Evolutionary conservation across 2,113 vertebrate genomes (phyloP).

Genomic region (Sinocyclocheilus grahami): DNA sequence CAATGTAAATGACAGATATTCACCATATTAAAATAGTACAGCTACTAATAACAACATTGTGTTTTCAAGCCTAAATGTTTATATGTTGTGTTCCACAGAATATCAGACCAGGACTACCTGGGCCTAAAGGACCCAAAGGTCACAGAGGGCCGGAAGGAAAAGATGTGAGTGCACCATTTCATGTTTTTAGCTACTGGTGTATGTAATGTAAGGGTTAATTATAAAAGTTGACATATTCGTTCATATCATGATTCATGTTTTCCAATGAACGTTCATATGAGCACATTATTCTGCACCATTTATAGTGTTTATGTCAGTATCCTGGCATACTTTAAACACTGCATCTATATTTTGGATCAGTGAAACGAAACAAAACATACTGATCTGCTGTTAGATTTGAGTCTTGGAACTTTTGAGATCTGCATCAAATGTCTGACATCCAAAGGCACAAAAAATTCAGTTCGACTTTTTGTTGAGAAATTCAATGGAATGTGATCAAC

Average conservation of each 20-base stretch:
- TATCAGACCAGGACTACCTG: slow-evolving; percentile 60
- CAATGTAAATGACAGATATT: too few relatives aligned
- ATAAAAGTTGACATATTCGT: neutral
- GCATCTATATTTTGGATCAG: neutral
- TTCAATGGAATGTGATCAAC: slow-evolving; percentile 12
- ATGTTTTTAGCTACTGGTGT: neutral
- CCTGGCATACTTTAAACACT: neutral
- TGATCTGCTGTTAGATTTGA: neutral
- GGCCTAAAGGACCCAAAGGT: slow-evolving; percentile 78
- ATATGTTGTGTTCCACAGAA: slow-evolving; percentile 66
- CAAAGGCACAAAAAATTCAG: neutral
- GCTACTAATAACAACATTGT: neutral
- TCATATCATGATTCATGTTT: too few relatives aligned
- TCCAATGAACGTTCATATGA: neutral
- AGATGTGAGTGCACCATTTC: slow-evolving; percentile 73
- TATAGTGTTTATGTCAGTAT: neutral
- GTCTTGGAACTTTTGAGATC: neutral
- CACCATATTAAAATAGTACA: neutral
- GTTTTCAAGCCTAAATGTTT: neutral
- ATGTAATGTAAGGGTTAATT: too few relatives aligned
- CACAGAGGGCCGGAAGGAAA: slow-evolving; percentile 82
- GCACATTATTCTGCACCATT: neutral
- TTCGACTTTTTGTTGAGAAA: slow-evolving; percentile 9
- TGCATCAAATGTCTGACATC: neutral
- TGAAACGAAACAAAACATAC: neutral